Conservation (phyloP, 2,888 invertebrate genomes). For the Leucophora obtusa region DNA sequence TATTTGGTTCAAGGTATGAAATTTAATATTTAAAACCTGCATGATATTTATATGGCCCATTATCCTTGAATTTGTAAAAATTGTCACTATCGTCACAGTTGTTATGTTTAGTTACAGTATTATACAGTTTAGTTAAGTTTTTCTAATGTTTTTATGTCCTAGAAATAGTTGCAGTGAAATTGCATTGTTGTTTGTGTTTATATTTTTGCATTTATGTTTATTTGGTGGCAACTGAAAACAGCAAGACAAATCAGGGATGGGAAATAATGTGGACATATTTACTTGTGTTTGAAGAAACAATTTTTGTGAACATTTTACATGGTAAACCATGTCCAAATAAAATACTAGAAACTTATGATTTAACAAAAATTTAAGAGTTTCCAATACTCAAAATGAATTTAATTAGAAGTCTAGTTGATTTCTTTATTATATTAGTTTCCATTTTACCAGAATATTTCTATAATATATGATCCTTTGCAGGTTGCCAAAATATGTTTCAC, state of each 20-base stretch:
- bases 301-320: too few relatives aligned
- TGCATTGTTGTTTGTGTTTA: conserved; percentile 50
- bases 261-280: too few relatives aligned
- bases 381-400: too few relatives aligned
- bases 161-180: conserved; percentile 31
- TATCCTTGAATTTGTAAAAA: conserved; percentile 44
- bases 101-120: neutral
- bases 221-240: neutral
- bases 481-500: neutral
- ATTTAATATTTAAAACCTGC: conserved; percentile 23
- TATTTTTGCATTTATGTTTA: neutral
- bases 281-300: too few relatives aligned
- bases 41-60: conserved; percentile 13
- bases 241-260: neutral
- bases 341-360: too few relatives aligned
- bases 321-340: too few relatives aligned
- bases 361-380: too few relatives aligned
- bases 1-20: neutral
- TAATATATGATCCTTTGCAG: too few relatives aligned
- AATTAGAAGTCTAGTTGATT: too few relatives aligned
- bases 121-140: neutral
- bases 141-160: neutral
- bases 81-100: conserved; percentile 4
- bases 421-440: too few relatives aligned
- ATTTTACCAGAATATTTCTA: too few relatives aligned